Base-by-base conservation (phyloP, 2,797 vertebrate genomes). In the Miopithecus talapoin region DNA sequence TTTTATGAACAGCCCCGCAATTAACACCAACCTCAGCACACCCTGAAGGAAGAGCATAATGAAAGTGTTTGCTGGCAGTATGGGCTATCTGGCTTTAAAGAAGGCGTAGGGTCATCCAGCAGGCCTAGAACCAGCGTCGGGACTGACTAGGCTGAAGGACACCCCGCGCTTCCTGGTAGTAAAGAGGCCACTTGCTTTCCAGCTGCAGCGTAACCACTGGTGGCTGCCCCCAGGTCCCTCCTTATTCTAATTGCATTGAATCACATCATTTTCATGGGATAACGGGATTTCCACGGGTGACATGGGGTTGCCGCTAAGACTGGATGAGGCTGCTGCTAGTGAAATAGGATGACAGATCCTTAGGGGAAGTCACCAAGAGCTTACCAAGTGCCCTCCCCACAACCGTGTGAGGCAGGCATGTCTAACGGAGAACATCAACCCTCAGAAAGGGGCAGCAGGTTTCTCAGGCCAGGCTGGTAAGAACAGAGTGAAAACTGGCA, bases 191-290 rank as follows among this genome's bases (percentile, higher is more conserved):
- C 92, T 88, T 72, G n/a, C 74, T 92, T 75, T 81, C 90, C 48
- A 61, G n/a, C 81, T 46, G 48, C 81, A 28, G 5, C 22, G 22
- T 61, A 83, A 80, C 92, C 74, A 78, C 83, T 36, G 24, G 80
- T 8, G 57, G 50, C 89, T 92, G 55, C 36, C 72, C 83, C 78
- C 17, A 55, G 43, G 83, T 59, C 95, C 92, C 89, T 98, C 97
- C 95, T 98, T 98, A 98, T 97, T 98, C 98, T 98, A 98, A 98
- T 97, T 98, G 98, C 97, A 97, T 97, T 97, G 98, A 98, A 98
- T 98, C 98, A 98, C 96, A 98, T 97, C 92, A 98, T 98, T 98
- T 99, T 98, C 98, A 98, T 97, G 98, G 97, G 90, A 98, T 98
- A 98, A 99, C 57, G 59, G 98, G 98, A 98, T 98, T 98, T 98